Conservation (phyloP, 1,140 invertebrate genomes). For the Bradysia coprophila region DNA sequence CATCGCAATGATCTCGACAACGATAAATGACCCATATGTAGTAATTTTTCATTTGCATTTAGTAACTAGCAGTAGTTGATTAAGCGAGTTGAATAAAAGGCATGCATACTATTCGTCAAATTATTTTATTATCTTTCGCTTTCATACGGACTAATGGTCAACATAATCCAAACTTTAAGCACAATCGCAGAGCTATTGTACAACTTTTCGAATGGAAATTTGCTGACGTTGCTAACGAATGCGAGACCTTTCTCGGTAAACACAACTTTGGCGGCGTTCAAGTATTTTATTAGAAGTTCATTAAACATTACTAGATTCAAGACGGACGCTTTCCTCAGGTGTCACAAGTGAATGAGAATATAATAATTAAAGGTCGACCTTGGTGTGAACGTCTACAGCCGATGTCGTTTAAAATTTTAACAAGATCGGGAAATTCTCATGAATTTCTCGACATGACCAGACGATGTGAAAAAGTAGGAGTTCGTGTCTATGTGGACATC, state of each 20-base stretch:
- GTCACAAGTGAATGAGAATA: conserved; percentile 20
- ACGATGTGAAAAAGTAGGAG: conserved; percentile 44
- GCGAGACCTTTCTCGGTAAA: conserved; percentile 58
- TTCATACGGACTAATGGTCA: background rate
- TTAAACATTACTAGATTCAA: too few species aligned
- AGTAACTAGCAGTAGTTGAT: too few species aligned
- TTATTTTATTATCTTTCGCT: background rate
- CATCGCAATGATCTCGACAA: too few species aligned
- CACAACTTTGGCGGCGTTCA: conserved; percentile 56
- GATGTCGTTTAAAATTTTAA: conserved; percentile 56
- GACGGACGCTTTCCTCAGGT: too few species aligned
- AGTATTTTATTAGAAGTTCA: too few species aligned
- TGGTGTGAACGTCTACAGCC: conserved; percentile 76
- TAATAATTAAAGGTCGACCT: conserved; percentile 25
- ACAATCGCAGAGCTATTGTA: conserved; percentile 37
- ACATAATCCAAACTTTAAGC: conserved; percentile 18
- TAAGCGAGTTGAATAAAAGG: too few species aligned
- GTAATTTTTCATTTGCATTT: too few species aligned
- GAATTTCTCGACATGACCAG: conserved; percentile 48
- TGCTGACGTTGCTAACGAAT: conserved; percentile 67
- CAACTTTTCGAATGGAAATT: conserved; percentile 73
- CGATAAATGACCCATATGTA: too few species aligned
- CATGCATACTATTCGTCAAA: too few species aligned
- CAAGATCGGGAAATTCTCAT: conserved; percentile 47
- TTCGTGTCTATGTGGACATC: conserved; percentile 51